Percentiles rank a stretch among this genome's conserved stretches.
phyloP scores from a whole-genome alignment of 2,113 vertebrate genomes.

The Thryonomys swinderianus region DNA sequence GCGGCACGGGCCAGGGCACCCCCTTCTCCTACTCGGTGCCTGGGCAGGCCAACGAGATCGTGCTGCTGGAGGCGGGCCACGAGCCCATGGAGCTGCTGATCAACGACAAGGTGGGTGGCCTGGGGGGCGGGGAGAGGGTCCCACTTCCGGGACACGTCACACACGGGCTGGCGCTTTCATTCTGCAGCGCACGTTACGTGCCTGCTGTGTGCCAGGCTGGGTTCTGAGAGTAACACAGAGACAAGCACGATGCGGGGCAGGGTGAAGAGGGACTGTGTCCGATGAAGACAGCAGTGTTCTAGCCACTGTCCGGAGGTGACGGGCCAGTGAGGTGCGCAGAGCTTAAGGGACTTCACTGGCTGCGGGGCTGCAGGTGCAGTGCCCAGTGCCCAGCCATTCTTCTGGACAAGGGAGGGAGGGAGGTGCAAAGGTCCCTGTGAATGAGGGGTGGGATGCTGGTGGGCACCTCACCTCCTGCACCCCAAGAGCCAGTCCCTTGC shows the following conservation, averaged over 20 bases:
- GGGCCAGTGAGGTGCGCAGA: background rate
- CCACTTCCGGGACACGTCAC: background rate
- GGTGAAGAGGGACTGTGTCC: background rate
- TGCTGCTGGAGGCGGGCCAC: conserved; percentile 94
- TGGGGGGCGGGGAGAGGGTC: background rate
- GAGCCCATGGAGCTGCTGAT: conserved; percentile 97
- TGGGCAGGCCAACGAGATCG: conserved; percentile 95
- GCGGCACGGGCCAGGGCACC: conserved; percentile 91
- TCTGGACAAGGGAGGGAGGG: background rate
- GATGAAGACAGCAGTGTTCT: background rate
- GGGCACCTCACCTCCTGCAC: no score
- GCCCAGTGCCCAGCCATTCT: background rate
- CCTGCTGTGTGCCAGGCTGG: background rate
- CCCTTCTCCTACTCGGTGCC: conserved; percentile 97
- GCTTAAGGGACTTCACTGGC: background rate
- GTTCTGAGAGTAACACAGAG: background rate
- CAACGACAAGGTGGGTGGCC: conserved; percentile 93
- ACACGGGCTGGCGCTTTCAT: accelerated
- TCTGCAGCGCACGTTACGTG: background rate
- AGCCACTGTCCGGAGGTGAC: background rate
- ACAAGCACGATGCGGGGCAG: background rate
- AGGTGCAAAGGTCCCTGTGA: background rate
- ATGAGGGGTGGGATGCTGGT: no score
- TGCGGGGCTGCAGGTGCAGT: background rate
- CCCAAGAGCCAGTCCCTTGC: background rate